phyloP scores from a whole-genome alignment of 2,797 vertebrate species.

The Buceros bicornis region DNA sequence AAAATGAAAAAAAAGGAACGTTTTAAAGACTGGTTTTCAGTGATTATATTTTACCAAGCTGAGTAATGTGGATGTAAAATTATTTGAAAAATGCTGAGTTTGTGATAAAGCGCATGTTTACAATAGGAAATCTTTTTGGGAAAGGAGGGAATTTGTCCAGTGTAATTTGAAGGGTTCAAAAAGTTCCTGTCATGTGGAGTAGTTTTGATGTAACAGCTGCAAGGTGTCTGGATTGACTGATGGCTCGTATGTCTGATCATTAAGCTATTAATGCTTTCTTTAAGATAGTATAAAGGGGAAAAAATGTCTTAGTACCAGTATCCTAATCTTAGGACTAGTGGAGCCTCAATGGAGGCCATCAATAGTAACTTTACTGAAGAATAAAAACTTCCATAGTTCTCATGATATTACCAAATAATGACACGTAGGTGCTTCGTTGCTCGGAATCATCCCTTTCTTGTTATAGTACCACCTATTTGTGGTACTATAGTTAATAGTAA shows the following conservation, averaged over 20 bases:
- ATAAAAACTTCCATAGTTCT: slow-evolving; percentile 54
- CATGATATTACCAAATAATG: slow-evolving; percentile 42
- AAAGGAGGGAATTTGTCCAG: slow-evolving; percentile 35
- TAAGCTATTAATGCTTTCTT: slow-evolving; percentile 60
- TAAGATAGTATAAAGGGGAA: slow-evolving; percentile 41
- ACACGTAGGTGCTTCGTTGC: neutral
- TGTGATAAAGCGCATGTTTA: slow-evolving; percentile 60
- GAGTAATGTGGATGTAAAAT: neutral
- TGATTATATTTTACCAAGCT: slow-evolving; percentile 5
- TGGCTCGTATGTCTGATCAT: slow-evolving; percentile 16
- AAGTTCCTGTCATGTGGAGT: neutral
- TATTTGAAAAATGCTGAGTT: slow-evolving; percentile 36
- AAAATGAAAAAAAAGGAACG: neutral
- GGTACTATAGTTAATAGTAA: neutral
- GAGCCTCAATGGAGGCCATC: slow-evolving; percentile 30
- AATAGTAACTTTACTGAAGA: slow-evolving; percentile 33
- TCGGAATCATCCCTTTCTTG: neutral
- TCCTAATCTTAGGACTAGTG: slow-evolving; percentile 15
- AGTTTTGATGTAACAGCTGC: slow-evolving; percentile 51
- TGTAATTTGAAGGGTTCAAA: slow-evolving; percentile 38
- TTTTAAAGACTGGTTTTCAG: neutral
- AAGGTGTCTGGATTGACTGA: slow-evolving; percentile 17
- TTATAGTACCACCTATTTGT: neutral
- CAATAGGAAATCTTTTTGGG: slow-evolving; percentile 57
- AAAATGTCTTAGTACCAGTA: slow-evolving; percentile 36